Evolutionary conservation across 2,888 invertebrate species (phyloP), one percentile per base, ranked within the genome.

Genomic region (Trissoscelio sp.): DNA sequence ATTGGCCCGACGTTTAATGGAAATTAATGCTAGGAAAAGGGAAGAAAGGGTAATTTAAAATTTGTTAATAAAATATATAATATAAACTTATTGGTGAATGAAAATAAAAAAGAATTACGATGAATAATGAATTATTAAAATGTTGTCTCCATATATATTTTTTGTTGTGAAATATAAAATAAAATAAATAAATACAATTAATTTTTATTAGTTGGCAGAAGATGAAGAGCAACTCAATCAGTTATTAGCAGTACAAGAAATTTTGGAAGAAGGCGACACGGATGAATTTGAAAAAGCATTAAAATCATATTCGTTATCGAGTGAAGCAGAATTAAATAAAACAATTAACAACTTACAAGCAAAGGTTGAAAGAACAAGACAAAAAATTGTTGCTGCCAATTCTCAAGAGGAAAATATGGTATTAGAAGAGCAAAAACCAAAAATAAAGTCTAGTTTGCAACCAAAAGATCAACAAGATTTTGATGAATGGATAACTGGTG

Each of bases 21-120:
- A 98, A 92, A 96, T 98, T 62, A 98, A 98, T 90, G 97, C 97
- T 0, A 94, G 96, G 58, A 96, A 97, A 89, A 93, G 98, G 83
- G 96, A 96, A 87, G 97, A 98, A 89, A 95, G 96, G 88, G 94
- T 94, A 87, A 84, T 16, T 12, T 14, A 6, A 12, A 12, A 3
- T 48, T n/a, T 6, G 11, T 39, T n/a, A n/a, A 39, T 14, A 3
- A 44, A 11, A 44, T 44, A 18, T 18, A 22, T 2, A 11, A 31
- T 34, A 37, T 37, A 37, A 37, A n/a, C 9, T 28, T 28, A 3
- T 28, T 28, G 3, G 28, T 28, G n/a, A 28, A 3, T 28, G 6
- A 28, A 28, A 5, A 28, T 28, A 28, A 28, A 28, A 5, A 28
- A 3, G 6, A 28, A 28, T 5, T 28, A 28, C 6, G 6, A 5